Evolutionary conservation across 1,140 invertebrate genomes (phyloP), one percentile per base, ranked within the genome.

Genomic region (Drusus annulatus): DNA sequence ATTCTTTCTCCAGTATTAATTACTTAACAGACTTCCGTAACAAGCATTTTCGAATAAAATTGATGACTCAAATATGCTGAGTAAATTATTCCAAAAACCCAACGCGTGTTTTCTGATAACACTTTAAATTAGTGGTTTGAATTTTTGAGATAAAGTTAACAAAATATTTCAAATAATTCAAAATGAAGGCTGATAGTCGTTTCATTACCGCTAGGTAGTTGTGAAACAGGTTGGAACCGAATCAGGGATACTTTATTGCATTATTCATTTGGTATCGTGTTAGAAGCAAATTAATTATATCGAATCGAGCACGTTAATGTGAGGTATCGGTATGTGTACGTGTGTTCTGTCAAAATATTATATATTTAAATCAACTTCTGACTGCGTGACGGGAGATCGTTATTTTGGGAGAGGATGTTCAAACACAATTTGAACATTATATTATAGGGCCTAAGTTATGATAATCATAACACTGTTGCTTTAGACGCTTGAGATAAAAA

Each of bases 261-360:
- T 71, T 71, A 52, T 71, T 71, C 68, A 71, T 71, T 71, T 52
- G 36, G 21, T 71, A 51, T 71, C 68, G 68, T 71, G 68, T 71
- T 52, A 21, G 45, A 50, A 21, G 8, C 17, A 23, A 71, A 71
- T 71, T 71, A 71, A 71, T 71, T 71, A 71, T 23, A 13, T 71
- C 52, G 68, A 71, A 71, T 71, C 68, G 52, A 51, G 36, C 68
- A 71, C 23, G 68, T 71, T 69, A 71, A 71, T 71, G 36, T 71
- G 68, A 71, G 52, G 68, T 71, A 71, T 71, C 68, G 68, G 23
- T 52, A n/a, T 51, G 36, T 71, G 68, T 71, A 71, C 68, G 68
- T 71, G 68, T 71, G 68, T 71, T 71, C 68, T 71, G 68, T 71
- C 68, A 71, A 71, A 71, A 71, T 71, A 71, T 71, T 71, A 71